These are phyloP conservation scores for Ictidomys tridecemlineatus DNA, from an alignment of 2,113 vertebrate genomes.

Conservation along the genomic window DNA sequence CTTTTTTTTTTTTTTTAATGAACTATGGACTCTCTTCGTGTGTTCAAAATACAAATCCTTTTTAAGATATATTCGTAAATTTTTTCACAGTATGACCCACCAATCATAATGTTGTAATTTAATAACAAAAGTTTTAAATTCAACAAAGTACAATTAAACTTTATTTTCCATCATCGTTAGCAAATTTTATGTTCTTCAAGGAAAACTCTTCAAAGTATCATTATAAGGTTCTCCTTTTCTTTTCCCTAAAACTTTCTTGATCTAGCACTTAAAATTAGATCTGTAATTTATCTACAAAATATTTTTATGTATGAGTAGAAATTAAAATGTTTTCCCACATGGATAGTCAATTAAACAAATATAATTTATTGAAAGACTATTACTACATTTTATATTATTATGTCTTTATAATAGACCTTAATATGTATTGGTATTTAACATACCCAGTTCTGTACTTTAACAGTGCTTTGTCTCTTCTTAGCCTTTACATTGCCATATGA, in stretches of 20 bases:
- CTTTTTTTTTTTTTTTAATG: too few relatives aligned
- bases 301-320: background rate
- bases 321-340: background rate
- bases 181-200: background rate
- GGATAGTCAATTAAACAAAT: background rate
- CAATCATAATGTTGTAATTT: background rate
- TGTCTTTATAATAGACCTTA: background rate
- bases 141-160: background rate
- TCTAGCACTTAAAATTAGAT: background rate
- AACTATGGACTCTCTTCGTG: background rate
- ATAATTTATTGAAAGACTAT: background rate
- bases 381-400: background rate
- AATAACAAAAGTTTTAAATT: background rate
- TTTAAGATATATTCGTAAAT: background rate
- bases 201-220: background rate
- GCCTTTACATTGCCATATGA: background rate
- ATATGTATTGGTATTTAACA: background rate
- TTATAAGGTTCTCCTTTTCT: background rate
- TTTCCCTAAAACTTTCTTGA: background rate
- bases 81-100: background rate
- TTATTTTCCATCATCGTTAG: background rate
- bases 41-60: background rate
- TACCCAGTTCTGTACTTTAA: background rate
- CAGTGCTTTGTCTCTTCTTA: background rate
- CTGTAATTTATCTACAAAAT: background rate